Evolutionary conservation across 2,888 invertebrate species (phyloP), one percentile per base, ranked within the genome.

Genomic region (Portevinia maculata): DNA sequence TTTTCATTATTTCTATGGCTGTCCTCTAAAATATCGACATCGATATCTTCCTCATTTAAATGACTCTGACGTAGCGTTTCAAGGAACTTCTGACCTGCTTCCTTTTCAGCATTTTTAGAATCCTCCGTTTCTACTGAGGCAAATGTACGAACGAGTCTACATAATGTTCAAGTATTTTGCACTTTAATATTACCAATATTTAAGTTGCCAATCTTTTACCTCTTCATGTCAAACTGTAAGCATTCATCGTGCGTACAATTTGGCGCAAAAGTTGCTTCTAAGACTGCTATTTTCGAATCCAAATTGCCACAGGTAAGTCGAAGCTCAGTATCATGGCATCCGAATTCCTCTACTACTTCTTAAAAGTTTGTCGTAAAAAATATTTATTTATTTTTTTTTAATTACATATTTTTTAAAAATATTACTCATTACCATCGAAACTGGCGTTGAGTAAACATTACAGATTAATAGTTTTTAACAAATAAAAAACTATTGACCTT

Each of bases 261-360:
- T 88, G 87, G 91, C 74, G 92, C 91, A 88, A 93, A 94, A 89
- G 92, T 92, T n/a, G 93, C 93, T 86, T 93, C 93, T 85, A 94
- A 89, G 34, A 94, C 91, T 39, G 93, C 94, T 76, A 94, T 92
- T 87, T 93, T 93, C 1, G 93, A 92, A 88, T 93, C 93, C 84
- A 94, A 88, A 79, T 93, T 92, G 30, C 93, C 92, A 86, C 94
- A 94, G 3, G 93, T 94, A 50, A 94, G 90, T 19, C 93, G 91
- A 86, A 94, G 92, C 86, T 92, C 92, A 88, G 91, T 92, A 87
- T 93, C 92, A 89, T 93, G 91, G 87, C 94, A 94, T 87, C 92
- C 92, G 86, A 92, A 92, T 87, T 93, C 93, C 88, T 93, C 92
- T 70, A 94, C 94, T 85, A 93, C 92, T 92, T 94, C 94, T 94